These are phyloP conservation scores for Napeogenes inachia DNA, from an alignment of 2,888 invertebrate genomes.

Conservation along the genomic window DNA sequence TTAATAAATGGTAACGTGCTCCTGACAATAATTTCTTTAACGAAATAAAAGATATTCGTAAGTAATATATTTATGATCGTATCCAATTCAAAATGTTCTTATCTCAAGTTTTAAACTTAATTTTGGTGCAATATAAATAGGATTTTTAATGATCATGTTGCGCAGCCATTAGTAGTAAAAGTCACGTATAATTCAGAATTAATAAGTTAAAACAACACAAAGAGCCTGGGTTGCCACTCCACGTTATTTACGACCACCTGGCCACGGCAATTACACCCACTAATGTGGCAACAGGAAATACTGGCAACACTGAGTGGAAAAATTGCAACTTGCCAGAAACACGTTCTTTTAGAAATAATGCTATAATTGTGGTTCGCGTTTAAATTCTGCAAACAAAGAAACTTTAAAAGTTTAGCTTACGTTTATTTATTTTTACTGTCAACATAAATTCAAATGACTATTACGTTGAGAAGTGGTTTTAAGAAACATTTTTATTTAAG, in stretches of 20 bases:
- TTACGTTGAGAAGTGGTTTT: background rate
- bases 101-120: background rate
- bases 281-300: slow-evolving; percentile 51
- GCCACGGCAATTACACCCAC: slow-evolving; percentile 47
- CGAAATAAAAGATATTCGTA: too few species aligned
- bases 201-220: slow-evolving; percentile 25
- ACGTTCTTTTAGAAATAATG: slow-evolving; percentile 15
- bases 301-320: slow-evolving; percentile 34
- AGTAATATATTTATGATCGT: background rate
- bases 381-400: slow-evolving; percentile 3
- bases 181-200: slow-evolving; percentile 24
- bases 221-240: slow-evolving; percentile 21
- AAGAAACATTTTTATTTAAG: background rate
- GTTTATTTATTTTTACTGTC: slow-evolving; percentile 9
- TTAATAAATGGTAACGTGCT: slow-evolving; percentile 7
- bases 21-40: slow-evolving; percentile 1
- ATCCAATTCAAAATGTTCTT: background rate
- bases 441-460: slow-evolving; percentile 1
- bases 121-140: background rate
- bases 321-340: slow-evolving; percentile 36
- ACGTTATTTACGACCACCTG: slow-evolving; percentile 49
- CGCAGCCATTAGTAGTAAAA: slow-evolving; percentile 14
- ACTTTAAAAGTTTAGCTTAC: slow-evolving; percentile 5
- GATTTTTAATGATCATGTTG: slow-evolving; percentile 2
- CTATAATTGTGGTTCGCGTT: slow-evolving; percentile 7